Conservation (phyloP, 1,140 invertebrate genomes). For the Globodera rostochiensis region DNA sequence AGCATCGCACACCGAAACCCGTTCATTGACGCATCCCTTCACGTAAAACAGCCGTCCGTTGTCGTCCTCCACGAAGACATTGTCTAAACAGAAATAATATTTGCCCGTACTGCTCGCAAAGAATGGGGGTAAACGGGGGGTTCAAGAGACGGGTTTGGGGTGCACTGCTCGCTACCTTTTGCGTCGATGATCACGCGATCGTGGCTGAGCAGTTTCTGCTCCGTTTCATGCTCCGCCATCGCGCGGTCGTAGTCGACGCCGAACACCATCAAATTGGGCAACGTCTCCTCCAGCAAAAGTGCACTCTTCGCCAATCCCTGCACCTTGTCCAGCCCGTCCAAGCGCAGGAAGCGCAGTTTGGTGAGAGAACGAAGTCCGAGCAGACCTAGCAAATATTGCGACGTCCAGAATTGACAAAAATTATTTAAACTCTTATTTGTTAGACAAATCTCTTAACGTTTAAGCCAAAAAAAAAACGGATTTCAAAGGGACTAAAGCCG, state of each 20-base stretch:
- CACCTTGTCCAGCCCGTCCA: conserved; percentile 64
- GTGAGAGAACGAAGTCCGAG: conserved; percentile 72
- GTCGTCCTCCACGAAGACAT: conserved; percentile 61
- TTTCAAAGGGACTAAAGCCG: too few species aligned
- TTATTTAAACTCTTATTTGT: too few species aligned
- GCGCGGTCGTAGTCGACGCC: conserved; percentile 65
- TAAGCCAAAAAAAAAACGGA: too few species aligned
- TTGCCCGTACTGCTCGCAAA: background rate
- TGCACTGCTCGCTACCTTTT: conserved; percentile 39
- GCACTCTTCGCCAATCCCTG: conserved; percentile 63
- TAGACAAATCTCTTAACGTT: too few species aligned
- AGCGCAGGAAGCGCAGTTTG: conserved; percentile 65
- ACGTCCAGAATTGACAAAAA: too few species aligned
- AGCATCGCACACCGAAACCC: conserved; percentile 54
- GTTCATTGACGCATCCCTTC: conserved; percentile 53
- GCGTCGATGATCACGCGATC: conserved; percentile 59
- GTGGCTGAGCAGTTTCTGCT: conserved; percentile 51
- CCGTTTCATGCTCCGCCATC: conserved; percentile 52
- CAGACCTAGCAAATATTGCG: conserved; percentile 66
- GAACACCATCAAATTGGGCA: conserved; percentile 64
- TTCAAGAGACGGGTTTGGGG: too few species aligned
- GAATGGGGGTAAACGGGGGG: background rate
- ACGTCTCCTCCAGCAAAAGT: conserved; percentile 65
- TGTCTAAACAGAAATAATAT: conserved; percentile 43
- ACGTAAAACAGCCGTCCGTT: conserved; percentile 62